Evolutionary conservation across 2,113 vertebrate genomes (phyloP).

Genomic region (Macroglossus sobrinus): DNA sequence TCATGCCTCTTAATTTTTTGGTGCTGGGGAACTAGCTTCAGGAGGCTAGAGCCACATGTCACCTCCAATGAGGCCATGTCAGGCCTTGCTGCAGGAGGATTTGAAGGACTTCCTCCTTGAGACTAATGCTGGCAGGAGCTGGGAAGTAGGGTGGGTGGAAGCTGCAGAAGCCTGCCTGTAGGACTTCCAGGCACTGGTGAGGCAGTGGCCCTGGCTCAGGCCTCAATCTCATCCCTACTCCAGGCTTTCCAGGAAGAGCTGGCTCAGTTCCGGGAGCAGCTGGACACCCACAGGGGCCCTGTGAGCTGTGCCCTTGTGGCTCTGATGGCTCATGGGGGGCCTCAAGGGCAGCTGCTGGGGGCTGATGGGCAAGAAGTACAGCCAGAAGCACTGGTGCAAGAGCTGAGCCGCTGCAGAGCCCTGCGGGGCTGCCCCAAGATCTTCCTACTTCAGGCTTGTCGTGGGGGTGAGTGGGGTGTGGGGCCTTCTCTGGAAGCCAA

Average conservation of each 20-base stretch:
- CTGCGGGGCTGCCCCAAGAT: conserved; percentile 54
- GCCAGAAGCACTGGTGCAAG: neutral
- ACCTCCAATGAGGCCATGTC: neutral
- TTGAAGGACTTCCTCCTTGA: neutral
- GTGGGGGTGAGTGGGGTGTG: conserved; percentile 29
- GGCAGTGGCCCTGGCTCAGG: neutral
- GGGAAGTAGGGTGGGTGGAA: neutral
- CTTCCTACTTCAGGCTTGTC: conserved; percentile 64
- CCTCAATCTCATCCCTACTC: neutral
- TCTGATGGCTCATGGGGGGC: conserved; percentile 62
- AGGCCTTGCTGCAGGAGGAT: neutral
- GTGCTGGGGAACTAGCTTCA: neutral
- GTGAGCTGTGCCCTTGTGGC: conserved; percentile 67
- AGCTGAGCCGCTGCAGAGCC: conserved; percentile 3
- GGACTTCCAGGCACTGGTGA: too few species aligned
- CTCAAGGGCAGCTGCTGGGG: conserved; percentile 47
- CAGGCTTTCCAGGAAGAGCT: conserved; percentile 62
- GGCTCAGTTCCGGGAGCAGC: conserved; percentile 13
- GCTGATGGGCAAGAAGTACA: conserved; percentile 17
- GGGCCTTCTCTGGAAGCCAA: neutral
- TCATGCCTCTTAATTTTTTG: neutral
- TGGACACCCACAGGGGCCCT: neutral
- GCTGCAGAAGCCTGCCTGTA: neutral
- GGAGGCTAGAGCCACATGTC: neutral
- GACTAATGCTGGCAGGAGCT: neutral